Conservation (phyloP, 2,113 vertebrate genomes). For the Hystrix brachyura region DNA sequence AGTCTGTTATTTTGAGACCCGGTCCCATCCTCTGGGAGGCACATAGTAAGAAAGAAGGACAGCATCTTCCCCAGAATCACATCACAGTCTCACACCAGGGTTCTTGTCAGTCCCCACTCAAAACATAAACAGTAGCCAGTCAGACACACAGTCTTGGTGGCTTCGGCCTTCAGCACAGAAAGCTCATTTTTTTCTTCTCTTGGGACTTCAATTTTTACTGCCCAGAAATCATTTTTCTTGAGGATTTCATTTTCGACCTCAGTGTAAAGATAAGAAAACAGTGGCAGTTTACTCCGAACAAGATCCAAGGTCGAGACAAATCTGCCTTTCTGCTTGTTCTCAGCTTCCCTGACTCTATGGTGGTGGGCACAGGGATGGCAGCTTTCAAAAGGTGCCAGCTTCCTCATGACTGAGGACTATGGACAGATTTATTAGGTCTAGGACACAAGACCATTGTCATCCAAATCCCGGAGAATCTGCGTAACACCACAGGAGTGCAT, state of each 20-base stretch:
- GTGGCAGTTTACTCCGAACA: not conserved
- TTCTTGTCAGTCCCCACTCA: slow-evolving; percentile 74
- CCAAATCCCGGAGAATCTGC: not conserved
- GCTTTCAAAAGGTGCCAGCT: not conserved
- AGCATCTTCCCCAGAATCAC: slow-evolving; percentile 57
- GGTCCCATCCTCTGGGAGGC: slow-evolving; percentile 68
- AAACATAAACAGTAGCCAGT: slow-evolving; percentile 47
- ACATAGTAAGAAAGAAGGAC: slow-evolving; percentile 63
- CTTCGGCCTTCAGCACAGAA: slow-evolving; percentile 56
- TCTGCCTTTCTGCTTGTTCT: not conserved
- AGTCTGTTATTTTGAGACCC: slow-evolving; percentile 74
- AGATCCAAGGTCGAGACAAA: slow-evolving; percentile 61
- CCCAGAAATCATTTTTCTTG: slow-evolving; percentile 74
- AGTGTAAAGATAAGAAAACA: slow-evolving; percentile 27
- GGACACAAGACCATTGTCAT: not conserved
- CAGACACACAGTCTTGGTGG: slow-evolving; percentile 38
- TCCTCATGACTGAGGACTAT: not conserved
- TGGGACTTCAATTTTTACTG: slow-evolving; percentile 36
- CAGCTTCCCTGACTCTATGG: not conserved
- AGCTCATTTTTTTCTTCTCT: slow-evolving; percentile 58
- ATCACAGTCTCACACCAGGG: slow-evolving; percentile 47
- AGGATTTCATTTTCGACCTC: slow-evolving; percentile 74
- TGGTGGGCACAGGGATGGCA: not conserved
- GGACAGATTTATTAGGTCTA: not conserved
- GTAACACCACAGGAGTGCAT: not conserved